A percentile compares a stretch with the other conserved stretches of the same genome.
Evolutionary conservation across 1,140 invertebrate genomes (phyloP).

Genomic region (Listronotus bonariensis): DNA sequence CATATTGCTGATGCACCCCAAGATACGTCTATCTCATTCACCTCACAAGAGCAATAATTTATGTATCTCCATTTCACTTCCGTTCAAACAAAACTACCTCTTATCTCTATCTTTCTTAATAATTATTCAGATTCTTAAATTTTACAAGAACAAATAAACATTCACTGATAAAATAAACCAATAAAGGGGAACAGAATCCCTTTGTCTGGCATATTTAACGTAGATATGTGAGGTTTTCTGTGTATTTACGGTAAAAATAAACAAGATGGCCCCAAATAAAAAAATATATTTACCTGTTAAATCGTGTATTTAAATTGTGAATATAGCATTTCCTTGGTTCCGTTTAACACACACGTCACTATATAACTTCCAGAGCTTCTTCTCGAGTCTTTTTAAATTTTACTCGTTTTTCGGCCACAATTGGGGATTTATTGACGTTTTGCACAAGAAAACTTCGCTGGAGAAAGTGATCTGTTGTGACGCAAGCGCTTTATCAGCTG

Average conservation of each 20-base stretch:
- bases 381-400: not conserved
- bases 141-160: constrained; percentile 2
- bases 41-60: no score
- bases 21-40: no score
- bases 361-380: not conserved
- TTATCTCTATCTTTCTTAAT: no score
- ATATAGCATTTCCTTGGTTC: not conserved
- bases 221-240: not conserved
- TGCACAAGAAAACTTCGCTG: constrained; percentile 3
- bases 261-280: constrained; percentile 11
- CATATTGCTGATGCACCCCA: no score
- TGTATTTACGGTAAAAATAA: constrained; percentile 6
- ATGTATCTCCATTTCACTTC: no score
- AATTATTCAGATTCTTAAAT: not conserved
- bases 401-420: not conserved
- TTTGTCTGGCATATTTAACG: constrained; percentile 5
- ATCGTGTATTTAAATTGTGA: not conserved
- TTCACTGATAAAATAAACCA: constrained; percentile 10
- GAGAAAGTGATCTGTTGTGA: constrained; percentile 2
- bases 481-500: constrained; percentile 10
- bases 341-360: not conserved
- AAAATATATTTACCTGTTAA: constrained; percentile 1
- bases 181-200: constrained; percentile 1
- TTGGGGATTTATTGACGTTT: constrained; percentile 9
- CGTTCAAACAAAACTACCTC: no score